phyloP scores from a whole-genome alignment of 35 echinoderm and acorn worm species.

The Eucidaris tribuloides region DNA sequence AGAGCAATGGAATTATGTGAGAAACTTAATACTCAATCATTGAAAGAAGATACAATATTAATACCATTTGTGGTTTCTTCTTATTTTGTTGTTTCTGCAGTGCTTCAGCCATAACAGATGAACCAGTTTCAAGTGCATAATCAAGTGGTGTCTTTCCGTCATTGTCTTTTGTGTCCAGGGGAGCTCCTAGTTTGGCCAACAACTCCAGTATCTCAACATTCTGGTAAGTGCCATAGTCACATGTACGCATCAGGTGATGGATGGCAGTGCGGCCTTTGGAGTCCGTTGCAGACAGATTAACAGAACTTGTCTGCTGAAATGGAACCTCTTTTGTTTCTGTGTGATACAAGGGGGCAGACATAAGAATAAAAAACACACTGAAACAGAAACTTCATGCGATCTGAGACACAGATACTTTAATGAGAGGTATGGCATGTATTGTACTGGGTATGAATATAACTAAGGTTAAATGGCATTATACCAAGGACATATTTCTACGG shows the following conservation, averaged over 20 bases:
- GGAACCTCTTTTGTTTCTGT: not conserved
- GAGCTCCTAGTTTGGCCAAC: slow-evolving; percentile 40
- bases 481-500: too few relatives aligned
- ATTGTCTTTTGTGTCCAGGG: slow-evolving; percentile 46
- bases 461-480: too few relatives aligned
- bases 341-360: not conserved
- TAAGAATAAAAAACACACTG: too few relatives aligned
- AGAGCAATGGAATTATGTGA: not conserved
- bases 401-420: too few relatives aligned
- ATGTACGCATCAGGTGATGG: slow-evolving; percentile 74
- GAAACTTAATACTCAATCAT: not conserved
- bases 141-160: slow-evolving; percentile 78
- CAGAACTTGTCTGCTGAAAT: slow-evolving; percentile 43
- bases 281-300: slow-evolving; percentile 58
- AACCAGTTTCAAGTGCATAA: slow-evolving; percentile 57
- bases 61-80: slow-evolving; percentile 60
- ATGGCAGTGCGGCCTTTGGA: slow-evolving; percentile 54
- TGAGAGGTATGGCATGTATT: too few relatives aligned
- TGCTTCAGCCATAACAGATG: slow-evolving; percentile 48
- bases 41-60: not conserved
- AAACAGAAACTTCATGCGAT: too few relatives aligned
- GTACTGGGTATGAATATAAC: too few relatives aligned
- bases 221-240: slow-evolving; percentile 79
- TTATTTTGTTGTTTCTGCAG: slow-evolving; percentile 48
- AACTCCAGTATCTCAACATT: slow-evolving; percentile 71